Percentiles rank a stretch among this genome's conserved stretches.
Conservation (phyloP, 2,797 vertebrate species). For the Vultur gryphus region DNA sequence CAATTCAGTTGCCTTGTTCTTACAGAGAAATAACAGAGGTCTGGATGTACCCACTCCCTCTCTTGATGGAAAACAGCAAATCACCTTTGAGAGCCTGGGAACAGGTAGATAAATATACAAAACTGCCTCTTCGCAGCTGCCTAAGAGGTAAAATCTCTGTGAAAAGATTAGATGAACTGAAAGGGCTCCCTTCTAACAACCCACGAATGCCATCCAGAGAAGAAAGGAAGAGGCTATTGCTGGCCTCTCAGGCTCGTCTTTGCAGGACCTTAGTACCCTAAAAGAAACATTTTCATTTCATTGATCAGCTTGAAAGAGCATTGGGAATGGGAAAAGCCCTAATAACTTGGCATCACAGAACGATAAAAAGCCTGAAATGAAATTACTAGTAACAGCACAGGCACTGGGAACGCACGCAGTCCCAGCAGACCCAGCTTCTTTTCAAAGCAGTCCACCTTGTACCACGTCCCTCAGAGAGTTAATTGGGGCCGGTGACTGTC, state of each 20-base stretch:
- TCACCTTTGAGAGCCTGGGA: not conserved
- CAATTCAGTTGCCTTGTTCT: not conserved
- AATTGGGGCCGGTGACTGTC: not conserved
- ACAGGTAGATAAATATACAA: not conserved
- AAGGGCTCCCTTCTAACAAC: not conserved
- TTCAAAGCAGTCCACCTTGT: not conserved
- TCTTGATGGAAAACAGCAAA: not conserved
- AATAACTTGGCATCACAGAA: not conserved
- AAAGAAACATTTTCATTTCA: not conserved
- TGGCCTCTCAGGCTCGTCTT: not conserved
- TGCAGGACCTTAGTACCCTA: not conserved
- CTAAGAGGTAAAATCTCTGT: not conserved
- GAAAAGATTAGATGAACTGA: not conserved
- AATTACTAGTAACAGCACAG: not conserved
- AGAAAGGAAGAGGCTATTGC: not conserved
- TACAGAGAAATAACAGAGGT: not conserved
- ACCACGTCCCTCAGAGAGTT: not conserved
- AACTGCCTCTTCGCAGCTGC: not conserved
- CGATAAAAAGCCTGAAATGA: not conserved
- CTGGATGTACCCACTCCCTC: not conserved
- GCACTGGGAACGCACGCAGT: rapidly evolving
- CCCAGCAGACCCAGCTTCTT: not conserved
- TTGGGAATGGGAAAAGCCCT: not conserved
- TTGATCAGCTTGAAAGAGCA: not conserved
- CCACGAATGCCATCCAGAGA: rapidly evolving